Evolutionary conservation across 2,888 invertebrate genomes (phyloP), one percentile per base, ranked within the genome.

Genomic region (Sisyra terminalis): DNA sequence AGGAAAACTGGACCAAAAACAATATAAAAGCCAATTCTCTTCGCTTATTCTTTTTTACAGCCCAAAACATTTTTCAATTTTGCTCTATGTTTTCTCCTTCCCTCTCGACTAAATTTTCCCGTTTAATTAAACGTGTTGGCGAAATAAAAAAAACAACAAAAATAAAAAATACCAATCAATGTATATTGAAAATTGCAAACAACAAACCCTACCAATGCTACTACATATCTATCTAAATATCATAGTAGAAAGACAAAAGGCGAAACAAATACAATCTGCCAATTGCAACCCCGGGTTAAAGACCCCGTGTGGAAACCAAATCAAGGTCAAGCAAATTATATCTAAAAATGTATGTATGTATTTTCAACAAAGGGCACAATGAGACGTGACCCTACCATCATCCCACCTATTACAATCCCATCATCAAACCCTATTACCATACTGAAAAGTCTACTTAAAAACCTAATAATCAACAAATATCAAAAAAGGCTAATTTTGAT

Each of bases 221-320:
- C 30, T 30, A 11, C 30, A n/a, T 9, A 9, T 10, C 11, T 10
- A 30, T 11, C 34, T 8, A 14, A 34, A 34, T 34, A 14, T 34
- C 7, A n/a, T 34, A n/a, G 30, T 14, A 34, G 13, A 14, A 14
- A 34, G 34, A 14, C 15, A 14, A 34, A 24, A 24, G 24, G 24
- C 24, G 24, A 34, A 34, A 34, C 11, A 34, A 9, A n/a, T 34
- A 34, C 15, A 14, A 14, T 34, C 15, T 34, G 34, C 15, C 15
- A 34, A 34, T 14, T 34, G 17, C 11, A 34, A 52, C 50, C 53
- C 65, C 67, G 69, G 70, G 70, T 69, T 61, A 67, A 69, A 65
- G 69, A 70, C 67, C 73, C 73, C 67, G 69, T 75, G 72, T 79
- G 79, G 77, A 80, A 80, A 80, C 80, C 80, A 80, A 80, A 80